Percentiles rank a stretch among this genome's conserved stretches.
Evolutionary conservation across 1,140 invertebrate genomes (phyloP).

Genomic region (Sarcophaga bullata): DNA sequence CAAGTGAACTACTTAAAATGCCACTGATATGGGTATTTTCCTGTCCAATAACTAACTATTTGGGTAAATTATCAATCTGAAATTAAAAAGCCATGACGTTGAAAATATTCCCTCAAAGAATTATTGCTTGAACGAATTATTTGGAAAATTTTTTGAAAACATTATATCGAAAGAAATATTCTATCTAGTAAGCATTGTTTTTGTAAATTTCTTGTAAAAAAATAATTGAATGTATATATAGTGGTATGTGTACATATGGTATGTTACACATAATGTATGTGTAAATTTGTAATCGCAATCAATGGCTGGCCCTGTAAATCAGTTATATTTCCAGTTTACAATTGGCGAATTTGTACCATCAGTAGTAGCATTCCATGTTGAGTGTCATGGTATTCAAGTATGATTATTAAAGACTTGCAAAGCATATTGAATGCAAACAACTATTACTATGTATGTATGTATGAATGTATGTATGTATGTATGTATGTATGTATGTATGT

Average conservation of each 20-base stretch:
- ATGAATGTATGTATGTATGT: no score
- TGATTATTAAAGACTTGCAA: conserved; percentile 3
- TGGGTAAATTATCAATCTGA: no score
- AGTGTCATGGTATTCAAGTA: not conserved
- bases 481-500: no score
- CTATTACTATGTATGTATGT: not conserved
- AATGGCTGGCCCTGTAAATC: not conserved
- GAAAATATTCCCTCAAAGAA: no score
- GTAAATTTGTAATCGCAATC: not conserved
- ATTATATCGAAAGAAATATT: no score
- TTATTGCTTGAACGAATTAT: no score
- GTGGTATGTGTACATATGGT: not conserved
- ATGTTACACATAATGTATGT: no score
- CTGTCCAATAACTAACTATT: no score
- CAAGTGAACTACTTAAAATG: not conserved
- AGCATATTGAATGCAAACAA: not conserved
- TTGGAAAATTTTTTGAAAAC: no score
- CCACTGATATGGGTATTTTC: not conserved
- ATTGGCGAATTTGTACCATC: not conserved
- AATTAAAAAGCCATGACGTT: no score
- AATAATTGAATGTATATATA: not conserved
- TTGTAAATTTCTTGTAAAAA: not conserved
- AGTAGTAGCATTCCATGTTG: not conserved
- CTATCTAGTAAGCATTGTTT: not conserved
- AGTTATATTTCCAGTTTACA: no score